phyloP scores from a whole-genome alignment of 2,797 vertebrate species.

The Nannoperca australis region DNA sequence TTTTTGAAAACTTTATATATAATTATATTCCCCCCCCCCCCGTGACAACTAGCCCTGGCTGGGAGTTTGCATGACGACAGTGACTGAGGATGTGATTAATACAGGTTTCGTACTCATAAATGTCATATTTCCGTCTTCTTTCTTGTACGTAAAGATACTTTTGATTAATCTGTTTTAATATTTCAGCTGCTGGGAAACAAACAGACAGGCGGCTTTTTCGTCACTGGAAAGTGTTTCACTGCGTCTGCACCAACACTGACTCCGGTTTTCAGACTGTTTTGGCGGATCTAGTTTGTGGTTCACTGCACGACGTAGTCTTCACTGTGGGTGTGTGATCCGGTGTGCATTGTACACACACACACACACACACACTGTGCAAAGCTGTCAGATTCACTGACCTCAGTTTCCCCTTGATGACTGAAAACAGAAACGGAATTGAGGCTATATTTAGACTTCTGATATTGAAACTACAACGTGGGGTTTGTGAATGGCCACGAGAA shows the following conservation, averaged over 20 bases:
- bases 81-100: background rate
- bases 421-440: slow-evolving; percentile 26
- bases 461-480: slow-evolving; percentile 21
- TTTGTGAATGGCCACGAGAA: background rate
- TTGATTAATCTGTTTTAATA: slow-evolving; percentile 1
- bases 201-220: background rate
- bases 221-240: slow-evolving; percentile 39
- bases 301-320: background rate
- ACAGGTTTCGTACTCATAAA: background rate
- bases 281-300: slow-evolving; percentile 1
- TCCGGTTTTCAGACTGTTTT: background rate
- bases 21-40: too few relatives aligned
- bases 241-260: background rate
- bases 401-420: slow-evolving; percentile 26
- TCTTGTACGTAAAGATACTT: background rate
- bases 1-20: too few relatives aligned
- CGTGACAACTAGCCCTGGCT: background rate
- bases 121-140: background rate
- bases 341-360: background rate
- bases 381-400: slow-evolving; percentile 22
- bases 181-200: background rate
- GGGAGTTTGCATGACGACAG: background rate
- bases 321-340: slow-evolving; percentile 8
- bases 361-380: background rate
- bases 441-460: slow-evolving; percentile 26